A percentile compares a stretch with the other conserved stretches of the same genome.
phyloP scores from a whole-genome alignment of 2,888 invertebrate species.

The Lasius fuliginosus region DNA sequence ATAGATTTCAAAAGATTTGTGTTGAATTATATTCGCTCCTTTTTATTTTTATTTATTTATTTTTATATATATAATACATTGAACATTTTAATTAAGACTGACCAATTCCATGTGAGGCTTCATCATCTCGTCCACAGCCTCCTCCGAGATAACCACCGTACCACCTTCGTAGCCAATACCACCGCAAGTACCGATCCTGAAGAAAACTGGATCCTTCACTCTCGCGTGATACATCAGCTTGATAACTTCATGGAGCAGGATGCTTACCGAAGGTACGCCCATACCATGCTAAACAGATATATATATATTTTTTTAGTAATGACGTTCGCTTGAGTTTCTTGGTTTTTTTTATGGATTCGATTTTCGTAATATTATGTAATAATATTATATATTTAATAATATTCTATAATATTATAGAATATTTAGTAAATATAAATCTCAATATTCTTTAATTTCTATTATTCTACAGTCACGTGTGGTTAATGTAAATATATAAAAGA shows the following conservation, averaged over 20 bases:
- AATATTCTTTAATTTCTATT: not conserved
- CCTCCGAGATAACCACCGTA: constrained; percentile 97
- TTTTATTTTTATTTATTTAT: not conserved
- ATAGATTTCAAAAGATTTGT: not conserved
- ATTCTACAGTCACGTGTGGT: not conserved
- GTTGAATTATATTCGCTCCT: not conserved
- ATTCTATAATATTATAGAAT: no score
- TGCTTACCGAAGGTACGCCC: constrained; percentile 98
- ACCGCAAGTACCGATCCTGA: constrained; percentile 97
- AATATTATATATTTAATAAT: no score
- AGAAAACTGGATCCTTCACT: constrained; percentile 95
- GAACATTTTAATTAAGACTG: constrained; percentile 81
- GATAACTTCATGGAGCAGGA: constrained; percentile 97
- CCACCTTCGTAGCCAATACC: constrained; percentile 97
- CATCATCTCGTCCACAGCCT: constrained; percentile 95
- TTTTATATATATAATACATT: not conserved
- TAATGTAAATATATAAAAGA: not conserved
- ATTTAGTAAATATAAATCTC: not conserved
- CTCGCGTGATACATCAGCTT: constrained; percentile 98
- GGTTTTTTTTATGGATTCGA: not conserved
- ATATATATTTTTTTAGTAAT: not conserved
- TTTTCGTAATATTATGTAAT: no score
- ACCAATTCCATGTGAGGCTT: constrained; percentile 95
- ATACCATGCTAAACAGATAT: constrained; percentile 94
- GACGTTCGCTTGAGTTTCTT: not conserved